A percentile compares a stretch with the other conserved stretches of the same genome.
These are phyloP conservation scores for Brienomyrus longianalis DNA, from an alignment of 2,113 vertebrate species.

Conservation along the genomic window DNA sequence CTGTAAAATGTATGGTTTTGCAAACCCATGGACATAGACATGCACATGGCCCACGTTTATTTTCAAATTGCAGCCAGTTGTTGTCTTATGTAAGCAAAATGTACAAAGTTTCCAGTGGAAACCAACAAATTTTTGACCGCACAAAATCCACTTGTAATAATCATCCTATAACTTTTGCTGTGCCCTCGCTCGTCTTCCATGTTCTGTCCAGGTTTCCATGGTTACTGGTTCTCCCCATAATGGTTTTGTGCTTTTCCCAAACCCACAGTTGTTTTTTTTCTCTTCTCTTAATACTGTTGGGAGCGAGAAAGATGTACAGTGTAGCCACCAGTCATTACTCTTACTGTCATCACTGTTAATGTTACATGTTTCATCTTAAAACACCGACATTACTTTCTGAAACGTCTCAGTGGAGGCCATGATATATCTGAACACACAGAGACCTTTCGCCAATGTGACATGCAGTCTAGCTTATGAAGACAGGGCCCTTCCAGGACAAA, in stretches of 20 bases:
- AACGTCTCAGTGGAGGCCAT: not conserved
- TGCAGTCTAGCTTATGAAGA: not conserved
- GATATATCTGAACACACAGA: not conserved
- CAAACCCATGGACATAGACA: not conserved
- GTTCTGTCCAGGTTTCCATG: not conserved
- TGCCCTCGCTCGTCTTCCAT: not conserved
- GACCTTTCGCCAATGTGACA: not conserved
- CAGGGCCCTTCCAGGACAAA: not conserved
- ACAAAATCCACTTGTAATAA: not conserved
- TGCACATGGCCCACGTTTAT: constrained; percentile 2
- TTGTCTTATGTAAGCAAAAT: constrained; percentile 21
- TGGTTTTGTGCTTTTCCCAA: not conserved
- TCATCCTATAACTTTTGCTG: not conserved
- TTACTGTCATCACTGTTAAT: not conserved
- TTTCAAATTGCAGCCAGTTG: constrained; percentile 18
- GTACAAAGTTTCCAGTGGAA: constrained; percentile 11
- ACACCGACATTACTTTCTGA: not conserved
- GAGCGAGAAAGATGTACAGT: not conserved
- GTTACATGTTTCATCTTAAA: not conserved
- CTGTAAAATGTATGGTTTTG: not conserved
- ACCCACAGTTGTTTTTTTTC: not conserved
- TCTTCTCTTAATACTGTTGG: not conserved
- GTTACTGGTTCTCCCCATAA: not conserved
- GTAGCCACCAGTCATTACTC: not conserved
- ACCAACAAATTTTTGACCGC: not conserved